These are phyloP conservation scores for Phlogophora meticulosa DNA, from an alignment of 2,888 invertebrate genomes.

Conservation along the genomic window DNA sequence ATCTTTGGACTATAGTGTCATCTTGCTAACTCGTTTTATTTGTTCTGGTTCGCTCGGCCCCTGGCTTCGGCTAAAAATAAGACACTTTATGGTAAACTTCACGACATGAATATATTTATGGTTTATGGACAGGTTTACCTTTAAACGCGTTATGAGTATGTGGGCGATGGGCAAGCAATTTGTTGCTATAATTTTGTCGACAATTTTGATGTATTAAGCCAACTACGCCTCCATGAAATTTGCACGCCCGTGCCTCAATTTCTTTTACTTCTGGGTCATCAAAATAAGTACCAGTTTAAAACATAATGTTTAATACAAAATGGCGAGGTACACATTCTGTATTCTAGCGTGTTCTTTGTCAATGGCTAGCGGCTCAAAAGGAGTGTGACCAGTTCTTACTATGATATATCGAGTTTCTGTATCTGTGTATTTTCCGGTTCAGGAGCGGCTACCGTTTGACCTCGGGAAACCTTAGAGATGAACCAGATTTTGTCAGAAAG, in stretches of 20 bases:
- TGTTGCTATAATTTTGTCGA: conserved; percentile 30
- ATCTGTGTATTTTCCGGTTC: conserved; percentile 1
- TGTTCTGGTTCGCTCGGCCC: conserved; percentile 39
- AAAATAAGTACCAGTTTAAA: background rate
- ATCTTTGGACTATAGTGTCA: conserved; percentile 54
- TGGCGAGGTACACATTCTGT: background rate
- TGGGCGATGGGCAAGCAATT: conserved; percentile 50
- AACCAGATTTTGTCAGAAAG: conserved; percentile 3
- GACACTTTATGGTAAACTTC: conserved; percentile 35
- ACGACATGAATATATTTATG: conserved; percentile 48
- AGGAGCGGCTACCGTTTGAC: background rate
- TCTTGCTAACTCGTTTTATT: conserved; percentile 45
- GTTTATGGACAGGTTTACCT: conserved; percentile 46
- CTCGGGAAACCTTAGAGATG: background rate
- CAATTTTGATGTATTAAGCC: conserved; percentile 51
- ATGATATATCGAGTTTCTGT: conserved; percentile 1
- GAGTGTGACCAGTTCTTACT: background rate
- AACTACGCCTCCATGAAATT: conserved; percentile 34
- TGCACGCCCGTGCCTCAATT: background rate
- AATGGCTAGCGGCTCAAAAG: background rate
- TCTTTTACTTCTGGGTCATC: background rate
- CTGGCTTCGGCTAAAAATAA: conserved; percentile 47
- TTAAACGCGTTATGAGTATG: conserved; percentile 28
- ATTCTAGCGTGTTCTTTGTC: conserved; percentile 5
- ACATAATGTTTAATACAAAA: background rate